Base-by-base conservation (phyloP, 2,888 invertebrate species). In the Alcis repandata region DNA sequence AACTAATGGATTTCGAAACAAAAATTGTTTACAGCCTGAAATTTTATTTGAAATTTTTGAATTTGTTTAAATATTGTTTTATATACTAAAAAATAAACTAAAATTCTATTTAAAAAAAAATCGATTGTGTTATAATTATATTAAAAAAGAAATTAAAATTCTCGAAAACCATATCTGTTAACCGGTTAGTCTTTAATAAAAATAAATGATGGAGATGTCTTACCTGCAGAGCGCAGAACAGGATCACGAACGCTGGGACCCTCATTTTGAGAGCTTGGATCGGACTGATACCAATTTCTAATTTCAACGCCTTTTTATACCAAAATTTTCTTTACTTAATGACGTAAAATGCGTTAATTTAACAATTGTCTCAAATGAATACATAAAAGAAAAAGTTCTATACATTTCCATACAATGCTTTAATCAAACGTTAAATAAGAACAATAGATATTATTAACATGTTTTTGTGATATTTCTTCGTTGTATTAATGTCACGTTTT, bases 221-320 rank as follows among this genome's bases (percentile, higher is more conserved):
- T 71, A 93, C 92, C 91, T 91, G 91, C 84, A 91, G 74, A 76
- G 83, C 86, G 79, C 89, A 90, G 89, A 85, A 87, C 77, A 92
- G 81, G 92, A 93, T 92, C 92, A 91, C 89, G 75, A 90, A 83
- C 90, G 90, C 77, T 79, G 83, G 78, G 61, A 78, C 92, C 86
- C 92, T 92, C 92, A 93, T 92, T 54, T 78, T 90, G 88, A 91
- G 92, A 92, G 90, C 82, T 83, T 84, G 78, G 83, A 86, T 90
- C 89, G 86, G 80, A 88, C 90, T 92, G 92, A 92, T 92, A 79
- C 72, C 71, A 67, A 67, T 61, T 59, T 36, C 63, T 66, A 53
- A 69, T 60, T 68, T 70, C 65, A 59, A 7, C 38, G 65, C 69
- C 79, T 73, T 86, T 92, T 86, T 92, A 92, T 92, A 92, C 84